Evolutionary conservation across 1,140 invertebrate genomes (phyloP).

Genomic region (Druon quercuslanigerum): DNA sequence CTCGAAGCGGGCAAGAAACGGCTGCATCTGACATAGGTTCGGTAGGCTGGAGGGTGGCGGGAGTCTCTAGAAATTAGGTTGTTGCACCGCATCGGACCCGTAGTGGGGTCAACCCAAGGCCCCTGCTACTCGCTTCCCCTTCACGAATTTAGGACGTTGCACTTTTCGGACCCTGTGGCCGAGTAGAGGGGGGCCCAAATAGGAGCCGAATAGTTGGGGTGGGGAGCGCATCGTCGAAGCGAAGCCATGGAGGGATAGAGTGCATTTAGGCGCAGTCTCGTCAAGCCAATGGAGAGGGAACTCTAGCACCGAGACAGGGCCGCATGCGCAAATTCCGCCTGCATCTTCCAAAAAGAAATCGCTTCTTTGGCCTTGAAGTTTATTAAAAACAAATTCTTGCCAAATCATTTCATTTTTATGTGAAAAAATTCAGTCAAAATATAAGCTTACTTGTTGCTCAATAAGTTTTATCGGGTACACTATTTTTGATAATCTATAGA

Average conservation of each 20-base stretch:
- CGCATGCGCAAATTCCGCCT: conserved; percentile 51
- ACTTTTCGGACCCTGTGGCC: conserved; percentile 69
- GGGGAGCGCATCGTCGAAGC: conserved; percentile 40
- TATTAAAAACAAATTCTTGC: not conserved
- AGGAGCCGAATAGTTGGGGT: conserved; percentile 50
- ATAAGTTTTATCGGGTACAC: no score
- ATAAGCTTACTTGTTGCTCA: no score
- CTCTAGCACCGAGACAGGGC: conserved; percentile 73
- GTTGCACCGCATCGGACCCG: conserved; percentile 69
- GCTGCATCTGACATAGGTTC: conserved; percentile 52
- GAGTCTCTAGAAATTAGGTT: conserved; percentile 76
- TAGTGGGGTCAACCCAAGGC: conserved; percentile 72
- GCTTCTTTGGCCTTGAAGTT: not conserved
- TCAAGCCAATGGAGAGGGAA: conserved; percentile 52
- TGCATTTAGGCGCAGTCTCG: conserved; percentile 65
- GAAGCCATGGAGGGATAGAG: conserved; percentile 60
- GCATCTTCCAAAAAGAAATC: conserved; percentile 16
- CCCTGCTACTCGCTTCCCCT: conserved; percentile 63
- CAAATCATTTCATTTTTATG: not conserved
- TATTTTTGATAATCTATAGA: no score
- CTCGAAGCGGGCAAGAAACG: conserved; percentile 47
- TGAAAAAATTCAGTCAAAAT: no score
- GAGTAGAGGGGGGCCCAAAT: conserved; percentile 62
- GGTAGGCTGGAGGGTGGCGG: conserved; percentile 53
- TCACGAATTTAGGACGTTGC: conserved; percentile 75